These are phyloP conservation scores for Acanthoscelides obtectus DNA, from an alignment of 2,888 invertebrate species.

Conservation along the genomic window DNA sequence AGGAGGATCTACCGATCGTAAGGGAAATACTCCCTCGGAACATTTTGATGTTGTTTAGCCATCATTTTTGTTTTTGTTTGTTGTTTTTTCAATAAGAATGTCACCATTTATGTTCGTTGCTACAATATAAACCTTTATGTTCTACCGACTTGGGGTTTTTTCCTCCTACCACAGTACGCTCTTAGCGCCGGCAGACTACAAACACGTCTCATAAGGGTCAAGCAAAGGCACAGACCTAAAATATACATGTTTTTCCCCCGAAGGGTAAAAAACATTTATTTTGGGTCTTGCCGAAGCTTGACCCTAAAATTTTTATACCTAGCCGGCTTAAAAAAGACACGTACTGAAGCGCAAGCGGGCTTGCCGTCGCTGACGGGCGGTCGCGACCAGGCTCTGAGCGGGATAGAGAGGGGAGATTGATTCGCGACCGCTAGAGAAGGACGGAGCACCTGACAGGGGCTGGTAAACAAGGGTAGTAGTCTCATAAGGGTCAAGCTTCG, in stretches of 20 bases:
- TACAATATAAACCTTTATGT: no score
- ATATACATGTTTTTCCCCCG: slow-evolving; percentile 8
- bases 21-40: neutral
- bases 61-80: neutral
- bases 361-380: neutral
- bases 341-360: slow-evolving; percentile 3
- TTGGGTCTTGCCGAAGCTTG: slow-evolving; percentile 13
- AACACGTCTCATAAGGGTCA: slow-evolving; percentile 11
- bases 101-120: no score
- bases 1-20: neutral
- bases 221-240: slow-evolving; percentile 13
- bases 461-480: no score
- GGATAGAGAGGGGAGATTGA: neutral
- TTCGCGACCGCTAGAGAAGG: no score
- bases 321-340: no score
- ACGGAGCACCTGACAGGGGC: no score
- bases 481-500: no score
- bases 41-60: neutral
- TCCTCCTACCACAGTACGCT: slow-evolving; percentile 7
- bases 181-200: slow-evolving; percentile 10
- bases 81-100: no score
- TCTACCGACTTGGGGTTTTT: neutral
- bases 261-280: slow-evolving; percentile 11
- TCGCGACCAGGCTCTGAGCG: neutral
- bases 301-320: slow-evolving; percentile 4